These are phyloP conservation scores for Micoletzkya japonica DNA, from an alignment of 2,888 invertebrate species.

Conservation along the genomic window DNA sequence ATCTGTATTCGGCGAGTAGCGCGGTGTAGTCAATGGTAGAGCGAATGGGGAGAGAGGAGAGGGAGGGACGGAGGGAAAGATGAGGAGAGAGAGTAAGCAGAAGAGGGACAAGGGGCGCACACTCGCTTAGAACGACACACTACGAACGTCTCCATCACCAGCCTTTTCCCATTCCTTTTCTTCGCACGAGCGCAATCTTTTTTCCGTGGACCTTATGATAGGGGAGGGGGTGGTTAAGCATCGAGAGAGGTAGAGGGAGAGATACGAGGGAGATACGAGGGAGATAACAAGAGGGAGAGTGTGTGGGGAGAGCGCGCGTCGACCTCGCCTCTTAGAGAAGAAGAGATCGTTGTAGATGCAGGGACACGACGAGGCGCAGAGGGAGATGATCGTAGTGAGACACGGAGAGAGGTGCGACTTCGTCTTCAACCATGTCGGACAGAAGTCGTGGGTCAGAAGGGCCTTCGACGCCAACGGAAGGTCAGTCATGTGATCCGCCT, in stretches of 20 bases:
- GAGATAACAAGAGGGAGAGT: no score
- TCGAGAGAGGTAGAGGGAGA: no score
- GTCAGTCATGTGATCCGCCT: conserved; percentile 67
- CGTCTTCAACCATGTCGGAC: conserved; percentile 71
- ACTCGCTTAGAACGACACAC: no score
- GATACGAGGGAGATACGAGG: no score
- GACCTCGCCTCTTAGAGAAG: no score
- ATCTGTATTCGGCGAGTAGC: conserved; percentile 20
- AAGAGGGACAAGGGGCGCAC: conserved; percentile 15
- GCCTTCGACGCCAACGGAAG: conserved; percentile 44
- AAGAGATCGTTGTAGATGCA: no score
- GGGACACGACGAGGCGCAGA: background rate
- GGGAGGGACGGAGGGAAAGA: conserved; percentile 7
- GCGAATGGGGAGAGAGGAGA: background rate
- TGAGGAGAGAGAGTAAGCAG: conserved; percentile 7
- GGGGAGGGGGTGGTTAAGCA: no score
- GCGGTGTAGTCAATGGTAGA: background rate
- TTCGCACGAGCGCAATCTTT: no score
- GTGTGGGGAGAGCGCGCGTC: no score
- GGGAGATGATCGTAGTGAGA: conserved; percentile 66
- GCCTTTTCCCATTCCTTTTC: no score
- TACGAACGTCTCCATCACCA: no score
- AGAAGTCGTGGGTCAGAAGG: conserved; percentile 61
- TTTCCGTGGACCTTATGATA: no score
- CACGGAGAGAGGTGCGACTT: conserved; percentile 94